Conservation (phyloP, 2,113 vertebrate species). For the Catharus bicknelli region DNA sequence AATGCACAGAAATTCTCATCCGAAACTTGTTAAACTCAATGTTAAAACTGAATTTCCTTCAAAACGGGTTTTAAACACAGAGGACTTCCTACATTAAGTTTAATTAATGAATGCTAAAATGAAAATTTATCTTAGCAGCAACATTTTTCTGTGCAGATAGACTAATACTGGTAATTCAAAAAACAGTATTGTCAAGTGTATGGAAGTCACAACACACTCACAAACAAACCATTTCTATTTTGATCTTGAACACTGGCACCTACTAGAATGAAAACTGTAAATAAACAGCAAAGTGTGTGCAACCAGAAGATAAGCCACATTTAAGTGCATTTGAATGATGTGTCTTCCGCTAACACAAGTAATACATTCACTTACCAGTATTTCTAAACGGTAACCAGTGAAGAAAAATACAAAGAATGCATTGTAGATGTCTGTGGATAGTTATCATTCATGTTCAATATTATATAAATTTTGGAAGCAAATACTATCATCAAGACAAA, state of each 20-base stretch:
- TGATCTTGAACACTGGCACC: background rate
- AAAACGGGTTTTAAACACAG: background rate
- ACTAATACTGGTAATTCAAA: background rate
- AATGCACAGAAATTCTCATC: background rate
- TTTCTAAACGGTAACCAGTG: background rate
- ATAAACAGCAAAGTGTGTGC: background rate
- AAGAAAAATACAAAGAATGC: background rate
- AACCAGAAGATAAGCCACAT: background rate
- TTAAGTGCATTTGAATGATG: background rate
- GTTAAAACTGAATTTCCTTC: background rate
- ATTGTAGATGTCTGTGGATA: background rate
- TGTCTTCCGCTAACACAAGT: background rate
- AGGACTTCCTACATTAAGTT: background rate
- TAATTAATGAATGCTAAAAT: background rate
- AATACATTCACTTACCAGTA: background rate
- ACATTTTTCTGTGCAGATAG: background rate
- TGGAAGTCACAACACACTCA: background rate
- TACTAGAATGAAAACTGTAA: background rate
- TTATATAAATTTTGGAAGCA: background rate
- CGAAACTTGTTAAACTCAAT: background rate
- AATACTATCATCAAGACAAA: background rate
- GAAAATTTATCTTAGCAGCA: background rate
- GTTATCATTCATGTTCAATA: background rate
- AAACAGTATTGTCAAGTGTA: background rate
- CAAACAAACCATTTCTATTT: background rate